Conservation (phyloP, 2,888 invertebrate species). For the Sphinx pinastri region DNA sequence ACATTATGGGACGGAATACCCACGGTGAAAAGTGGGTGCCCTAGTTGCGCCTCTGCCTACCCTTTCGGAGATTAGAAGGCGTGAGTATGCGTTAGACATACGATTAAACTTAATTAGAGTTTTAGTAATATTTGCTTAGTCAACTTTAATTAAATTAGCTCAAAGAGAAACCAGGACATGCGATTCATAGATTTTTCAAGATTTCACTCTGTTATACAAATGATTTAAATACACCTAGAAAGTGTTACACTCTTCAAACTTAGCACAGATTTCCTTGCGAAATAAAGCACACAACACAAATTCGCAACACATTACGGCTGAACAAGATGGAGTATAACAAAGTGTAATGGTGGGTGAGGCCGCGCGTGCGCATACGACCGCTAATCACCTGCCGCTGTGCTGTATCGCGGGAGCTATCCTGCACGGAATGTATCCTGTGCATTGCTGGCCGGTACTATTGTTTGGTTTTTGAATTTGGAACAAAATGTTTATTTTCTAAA, state of each 20-base stretch:
- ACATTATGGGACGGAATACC: too few relatives aligned
- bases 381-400: conserved; percentile 58
- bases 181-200: neutral
- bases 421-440: conserved; percentile 44
- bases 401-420: conserved; percentile 55
- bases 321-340: conserved; percentile 38
- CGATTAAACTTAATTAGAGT: too few relatives aligned
- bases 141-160: too few relatives aligned
- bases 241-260: neutral
- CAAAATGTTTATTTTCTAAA: neutral
- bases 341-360: conserved; percentile 44
- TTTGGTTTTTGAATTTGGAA: neutral
- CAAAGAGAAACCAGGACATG: too few relatives aligned
- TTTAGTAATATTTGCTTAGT: too few relatives aligned
- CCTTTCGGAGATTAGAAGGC: too few relatives aligned
- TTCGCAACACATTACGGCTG: conserved; percentile 18
- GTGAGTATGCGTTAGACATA: too few relatives aligned
- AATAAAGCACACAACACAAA: conserved; percentile 18
- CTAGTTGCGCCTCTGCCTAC: too few relatives aligned
- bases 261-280: neutral
- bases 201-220: neutral
- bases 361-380: conserved; percentile 49
- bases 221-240: neutral
- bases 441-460: neutral
- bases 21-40: too few relatives aligned